These are phyloP conservation scores for Cuculus canorus DNA, from an alignment of 2,797 vertebrate species.

Conservation along the genomic window DNA sequence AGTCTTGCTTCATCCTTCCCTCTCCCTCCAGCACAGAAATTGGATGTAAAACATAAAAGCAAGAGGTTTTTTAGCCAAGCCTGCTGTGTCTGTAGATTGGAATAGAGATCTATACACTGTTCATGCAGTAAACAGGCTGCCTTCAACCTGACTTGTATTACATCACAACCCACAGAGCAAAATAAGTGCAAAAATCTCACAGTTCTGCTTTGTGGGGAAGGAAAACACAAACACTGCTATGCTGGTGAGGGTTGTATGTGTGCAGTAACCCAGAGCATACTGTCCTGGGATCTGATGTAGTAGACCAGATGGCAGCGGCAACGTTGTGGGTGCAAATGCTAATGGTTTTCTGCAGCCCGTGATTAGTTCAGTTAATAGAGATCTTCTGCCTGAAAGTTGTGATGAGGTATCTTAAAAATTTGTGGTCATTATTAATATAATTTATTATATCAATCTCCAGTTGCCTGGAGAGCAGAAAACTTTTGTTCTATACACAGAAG, in stretches of 20 bases:
- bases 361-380: neutral
- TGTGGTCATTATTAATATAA: neutral
- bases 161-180: neutral
- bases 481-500: neutral
- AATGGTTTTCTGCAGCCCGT: neutral
- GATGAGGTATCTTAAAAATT: neutral
- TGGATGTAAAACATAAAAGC: neutral
- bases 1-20: neutral
- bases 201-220: neutral
- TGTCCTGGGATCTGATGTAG: neutral
- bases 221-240: neutral
- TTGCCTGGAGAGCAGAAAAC: neutral
- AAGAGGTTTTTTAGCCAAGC: neutral
- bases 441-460: neutral
- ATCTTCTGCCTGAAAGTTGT: neutral
- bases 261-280: neutral
- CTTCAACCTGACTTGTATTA: neutral
- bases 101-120: neutral
- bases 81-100: neutral
- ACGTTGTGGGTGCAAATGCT: neutral
- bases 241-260: too few species aligned
- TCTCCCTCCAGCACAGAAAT: neutral
- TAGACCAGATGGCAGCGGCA: neutral
- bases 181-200: neutral
- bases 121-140: neutral